phyloP scores from a whole-genome alignment of 2,888 invertebrate species.

The Melipona beecheii region DNA sequence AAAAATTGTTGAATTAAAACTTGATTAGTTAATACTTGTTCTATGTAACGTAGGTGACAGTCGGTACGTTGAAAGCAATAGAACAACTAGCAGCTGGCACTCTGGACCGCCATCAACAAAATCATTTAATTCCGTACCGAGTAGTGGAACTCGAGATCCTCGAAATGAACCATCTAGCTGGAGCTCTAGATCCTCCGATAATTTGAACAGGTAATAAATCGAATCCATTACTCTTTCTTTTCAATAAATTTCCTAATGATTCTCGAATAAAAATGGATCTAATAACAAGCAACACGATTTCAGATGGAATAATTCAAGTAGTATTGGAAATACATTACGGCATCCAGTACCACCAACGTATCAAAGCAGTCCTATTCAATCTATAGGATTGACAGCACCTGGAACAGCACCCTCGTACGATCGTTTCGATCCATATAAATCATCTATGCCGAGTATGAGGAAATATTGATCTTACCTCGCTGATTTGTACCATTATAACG shows the following conservation, averaged over 20 bases:
- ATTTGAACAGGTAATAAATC: conserved; percentile 77
- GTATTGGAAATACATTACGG: conserved; percentile 80
- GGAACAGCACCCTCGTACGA: conserved; percentile 81
- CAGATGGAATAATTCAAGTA: conserved; percentile 82
- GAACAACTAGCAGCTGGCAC: conserved; percentile 81
- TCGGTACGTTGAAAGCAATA: conserved; percentile 81
- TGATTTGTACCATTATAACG: conserved; percentile 15
- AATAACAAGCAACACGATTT: conserved; percentile 3
- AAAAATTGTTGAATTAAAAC: neutral
- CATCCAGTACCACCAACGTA: conserved; percentile 82
- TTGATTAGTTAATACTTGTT: neutral
- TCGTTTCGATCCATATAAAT: conserved; percentile 82
- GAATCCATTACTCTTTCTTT: neutral
- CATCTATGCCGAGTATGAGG: conserved; percentile 81
- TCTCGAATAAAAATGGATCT: neutral
- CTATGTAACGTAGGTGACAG: conserved; percentile 75
- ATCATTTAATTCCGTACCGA: conserved; percentile 81
- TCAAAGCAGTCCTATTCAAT: conserved; percentile 81
- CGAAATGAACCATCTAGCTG: conserved; percentile 81
- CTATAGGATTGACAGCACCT: conserved; percentile 80
- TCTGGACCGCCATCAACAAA: conserved; percentile 81
- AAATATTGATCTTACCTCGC: conserved; percentile 76
- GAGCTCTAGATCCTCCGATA: conserved; percentile 82
- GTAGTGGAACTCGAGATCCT: conserved; percentile 79
- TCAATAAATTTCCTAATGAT: neutral